Percentiles rank a stretch among this genome's conserved stretches.
phyloP scores from a whole-genome alignment of 2,888 invertebrate genomes.

The Julus scandinavius region DNA sequence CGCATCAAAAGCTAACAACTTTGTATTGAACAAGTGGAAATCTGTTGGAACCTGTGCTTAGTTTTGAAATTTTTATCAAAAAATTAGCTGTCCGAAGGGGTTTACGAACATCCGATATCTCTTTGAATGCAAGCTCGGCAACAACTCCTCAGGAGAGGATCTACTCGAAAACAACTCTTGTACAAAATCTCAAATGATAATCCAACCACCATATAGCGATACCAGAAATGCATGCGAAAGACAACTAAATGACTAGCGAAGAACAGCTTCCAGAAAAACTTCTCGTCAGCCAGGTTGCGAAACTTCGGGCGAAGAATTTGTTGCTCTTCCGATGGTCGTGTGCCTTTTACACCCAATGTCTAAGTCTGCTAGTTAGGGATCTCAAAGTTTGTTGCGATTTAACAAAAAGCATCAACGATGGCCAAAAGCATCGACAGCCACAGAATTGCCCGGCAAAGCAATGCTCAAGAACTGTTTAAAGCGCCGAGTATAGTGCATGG shows the following conservation, averaged over 20 bases:
- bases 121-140: constrained; percentile 12
- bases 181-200: neutral
- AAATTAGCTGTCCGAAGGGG: no score
- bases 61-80: no score
- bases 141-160: neutral
- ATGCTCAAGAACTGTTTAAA: neutral
- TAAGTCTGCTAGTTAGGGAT: neutral
- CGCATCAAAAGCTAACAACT: no score
- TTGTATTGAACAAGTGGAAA: no score
- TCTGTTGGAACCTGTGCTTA: no score
- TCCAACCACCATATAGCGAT: constrained; percentile 37
- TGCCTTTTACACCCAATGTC: neutral
- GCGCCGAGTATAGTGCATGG: neutral
- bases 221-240: constrained; percentile 3
- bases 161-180: neutral
- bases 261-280: constrained; percentile 31
- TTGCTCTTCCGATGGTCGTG: constrained; percentile 3
- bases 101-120: neutral
- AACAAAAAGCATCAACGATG: neutral
- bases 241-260: constrained; percentile 24
- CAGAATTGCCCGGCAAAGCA: neutral
- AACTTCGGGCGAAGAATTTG: neutral
- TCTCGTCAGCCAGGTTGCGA: neutral
- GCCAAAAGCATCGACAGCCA: neutral
- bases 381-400: neutral